Conservation (phyloP, 35 echinoderm and acorn worm species). For the Nesometra sesokonis region DNA sequence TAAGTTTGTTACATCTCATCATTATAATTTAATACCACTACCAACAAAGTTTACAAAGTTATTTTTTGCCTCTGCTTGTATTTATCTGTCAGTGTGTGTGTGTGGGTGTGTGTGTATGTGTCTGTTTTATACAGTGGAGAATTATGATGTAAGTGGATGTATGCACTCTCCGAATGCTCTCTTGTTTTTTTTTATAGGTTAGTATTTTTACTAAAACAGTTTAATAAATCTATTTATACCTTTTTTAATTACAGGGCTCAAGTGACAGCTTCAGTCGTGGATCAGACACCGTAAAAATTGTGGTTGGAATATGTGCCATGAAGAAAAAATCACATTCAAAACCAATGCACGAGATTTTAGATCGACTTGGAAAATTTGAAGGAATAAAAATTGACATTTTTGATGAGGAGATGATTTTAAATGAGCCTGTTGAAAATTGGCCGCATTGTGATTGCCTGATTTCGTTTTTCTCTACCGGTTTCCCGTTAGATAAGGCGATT, state of each 20-base stretch:
- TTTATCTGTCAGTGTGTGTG: too few relatives aligned
- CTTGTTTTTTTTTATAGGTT: too few relatives aligned
- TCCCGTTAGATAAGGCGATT: constrained; percentile 89
- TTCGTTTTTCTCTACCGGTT: constrained; percentile 91
- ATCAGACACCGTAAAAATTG: constrained; percentile 19
- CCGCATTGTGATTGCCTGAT: constrained; percentile 76
- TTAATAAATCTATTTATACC: too few relatives aligned
- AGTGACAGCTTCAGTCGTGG: background rate
- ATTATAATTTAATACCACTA: too few relatives aligned
- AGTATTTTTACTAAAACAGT: too few relatives aligned
- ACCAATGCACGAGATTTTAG: constrained; percentile 93
- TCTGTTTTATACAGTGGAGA: too few relatives aligned
- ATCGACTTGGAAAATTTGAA: constrained; percentile 75
- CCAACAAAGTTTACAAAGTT: too few relatives aligned
- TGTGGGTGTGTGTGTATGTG: too few relatives aligned
- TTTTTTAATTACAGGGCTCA: background rate
- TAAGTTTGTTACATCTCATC: too few relatives aligned
- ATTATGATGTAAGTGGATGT: too few relatives aligned
- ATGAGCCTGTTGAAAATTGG: constrained; percentile 94
- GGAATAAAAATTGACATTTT: constrained; percentile 59
- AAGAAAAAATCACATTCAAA: constrained; percentile 82
- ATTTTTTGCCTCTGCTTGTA: too few relatives aligned
- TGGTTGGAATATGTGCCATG: constrained; percentile 89
- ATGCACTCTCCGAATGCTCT: too few relatives aligned
- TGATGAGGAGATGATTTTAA: constrained; percentile 76